Evolutionary conservation across 1,140 invertebrate species (phyloP), one percentile per base, ranked within the genome.

Genomic region (Mylabris phalerata): DNA sequence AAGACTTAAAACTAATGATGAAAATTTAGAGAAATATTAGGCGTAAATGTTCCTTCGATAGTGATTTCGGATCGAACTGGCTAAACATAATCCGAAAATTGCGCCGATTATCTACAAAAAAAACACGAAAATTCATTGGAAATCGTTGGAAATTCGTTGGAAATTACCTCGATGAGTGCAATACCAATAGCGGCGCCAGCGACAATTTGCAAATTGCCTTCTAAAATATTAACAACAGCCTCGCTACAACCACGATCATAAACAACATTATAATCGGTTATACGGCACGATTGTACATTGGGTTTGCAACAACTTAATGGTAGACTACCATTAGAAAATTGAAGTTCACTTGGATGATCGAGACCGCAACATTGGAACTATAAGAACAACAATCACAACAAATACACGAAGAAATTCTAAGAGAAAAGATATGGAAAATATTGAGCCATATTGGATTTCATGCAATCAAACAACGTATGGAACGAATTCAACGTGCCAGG

Each of bases 351-450:
- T 0, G 73, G 70, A 11, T 71, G 67, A 11, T 71, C 65, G 54
- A 81, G 70, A 47, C 86, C 86, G 64, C 86, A 88, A 65, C 86
- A 88, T 41, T 79, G 49, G 45, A 68, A 59, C 67, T 68, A 57
- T 46, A 62, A 63, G 26, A 51, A 41, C 10, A 51, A 41, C 10
- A 41, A 42, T 13, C 9, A 19, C 38, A 40, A 41, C 32, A 10
- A 43, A 26, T 44, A 44, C 24, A 10, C 4, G 13, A 26, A 47
- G 27, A 47, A 45, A 13, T 45, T 48, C 26, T 2, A 7, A 48
- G 26, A 55, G 43, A 44, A 13, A 45, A 19, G n/a, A 45, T 47
- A 45, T 19, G 19, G 19, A 19, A 19, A 19, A 19, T 19, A 19
- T 19, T 19, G 19, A 19, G 19, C 19, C 19, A 19, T 19, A 19